Conservation (phyloP, 92 coral and sea anemone genomes). For the Zoanthus sociatus region DNA sequence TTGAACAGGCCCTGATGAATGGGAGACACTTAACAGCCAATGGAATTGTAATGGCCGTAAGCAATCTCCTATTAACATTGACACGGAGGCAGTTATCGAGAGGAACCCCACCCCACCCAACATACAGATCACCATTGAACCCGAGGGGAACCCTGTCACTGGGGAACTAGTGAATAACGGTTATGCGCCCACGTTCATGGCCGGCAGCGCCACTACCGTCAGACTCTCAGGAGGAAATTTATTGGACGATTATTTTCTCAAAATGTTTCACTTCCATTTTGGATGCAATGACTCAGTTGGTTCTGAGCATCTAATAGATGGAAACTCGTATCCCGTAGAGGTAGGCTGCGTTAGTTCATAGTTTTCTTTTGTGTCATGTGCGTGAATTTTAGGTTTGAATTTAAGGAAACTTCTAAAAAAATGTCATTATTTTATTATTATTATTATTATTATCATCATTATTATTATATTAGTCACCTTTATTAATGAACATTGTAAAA, state of each 20-base stretch:
- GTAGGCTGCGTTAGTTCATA: slow-evolving; percentile 21
- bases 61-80: slow-evolving; percentile 44
- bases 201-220: slow-evolving; percentile 53
- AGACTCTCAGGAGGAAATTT: slow-evolving; percentile 65
- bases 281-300: slow-evolving; percentile 67
- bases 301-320: slow-evolving; percentile 80
- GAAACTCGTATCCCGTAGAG: slow-evolving; percentile 72
- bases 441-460: no score
- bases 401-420: no score
- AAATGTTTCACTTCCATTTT: slow-evolving; percentile 78
- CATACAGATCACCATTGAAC: slow-evolving; percentile 62
- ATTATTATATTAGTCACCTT: no score
- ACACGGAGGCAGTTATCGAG: slow-evolving; percentile 60
- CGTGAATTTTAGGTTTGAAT: not conserved
- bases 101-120: slow-evolving; percentile 68
- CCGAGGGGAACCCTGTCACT: slow-evolving; percentile 63
- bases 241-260: slow-evolving; percentile 55
- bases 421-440: no score
- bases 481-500: no score
- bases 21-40: slow-evolving; percentile 55
- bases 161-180: slow-evolving; percentile 68
- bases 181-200: slow-evolving; percentile 62
- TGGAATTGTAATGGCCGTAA: slow-evolving; percentile 58
- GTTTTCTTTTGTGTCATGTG: not conserved
- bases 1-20: slow-evolving; percentile 65